Evolutionary conservation across 1,140 invertebrate species (phyloP).

Genomic region (Bombus terrestris): DNA sequence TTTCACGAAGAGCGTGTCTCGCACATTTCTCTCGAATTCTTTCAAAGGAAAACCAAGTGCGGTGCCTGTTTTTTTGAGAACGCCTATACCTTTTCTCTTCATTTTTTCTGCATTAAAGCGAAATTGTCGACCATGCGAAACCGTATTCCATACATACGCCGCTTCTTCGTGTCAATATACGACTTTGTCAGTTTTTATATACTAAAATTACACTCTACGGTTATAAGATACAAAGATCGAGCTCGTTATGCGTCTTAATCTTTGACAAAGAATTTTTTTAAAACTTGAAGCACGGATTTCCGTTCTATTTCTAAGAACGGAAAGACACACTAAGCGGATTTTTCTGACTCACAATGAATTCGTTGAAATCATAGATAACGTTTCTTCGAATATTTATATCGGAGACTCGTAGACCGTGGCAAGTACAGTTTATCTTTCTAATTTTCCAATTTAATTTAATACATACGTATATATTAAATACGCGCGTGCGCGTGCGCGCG

Average conservation of each 20-base stretch:
- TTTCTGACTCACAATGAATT: conserved; percentile 3
- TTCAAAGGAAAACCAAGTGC: not conserved
- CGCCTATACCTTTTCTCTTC: not conserved
- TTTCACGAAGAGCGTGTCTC: conserved; percentile 49
- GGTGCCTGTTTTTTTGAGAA: not conserved
- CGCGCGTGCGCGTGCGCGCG: no score
- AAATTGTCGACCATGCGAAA: not conserved
- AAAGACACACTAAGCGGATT: not conserved
- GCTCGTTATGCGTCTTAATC: not conserved
- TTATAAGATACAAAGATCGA: not conserved
- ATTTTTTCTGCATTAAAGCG: not conserved
- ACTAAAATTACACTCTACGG: not conserved
- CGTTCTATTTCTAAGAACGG: not conserved
- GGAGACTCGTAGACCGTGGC: not conserved
- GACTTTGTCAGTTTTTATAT: not conserved
- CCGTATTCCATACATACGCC: not conserved
- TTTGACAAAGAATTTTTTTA: no score
- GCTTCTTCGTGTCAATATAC: not conserved
- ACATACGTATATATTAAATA: no score
- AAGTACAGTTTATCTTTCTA: no score
- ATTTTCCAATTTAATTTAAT: not conserved
- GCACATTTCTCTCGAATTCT: conserved; percentile 39
- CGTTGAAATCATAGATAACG: not conserved
- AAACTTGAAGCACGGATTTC: not conserved
- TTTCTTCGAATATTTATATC: not conserved